phyloP scores from a whole-genome alignment of 2,797 vertebrate species.

The Leucoraja ocellata region DNA sequence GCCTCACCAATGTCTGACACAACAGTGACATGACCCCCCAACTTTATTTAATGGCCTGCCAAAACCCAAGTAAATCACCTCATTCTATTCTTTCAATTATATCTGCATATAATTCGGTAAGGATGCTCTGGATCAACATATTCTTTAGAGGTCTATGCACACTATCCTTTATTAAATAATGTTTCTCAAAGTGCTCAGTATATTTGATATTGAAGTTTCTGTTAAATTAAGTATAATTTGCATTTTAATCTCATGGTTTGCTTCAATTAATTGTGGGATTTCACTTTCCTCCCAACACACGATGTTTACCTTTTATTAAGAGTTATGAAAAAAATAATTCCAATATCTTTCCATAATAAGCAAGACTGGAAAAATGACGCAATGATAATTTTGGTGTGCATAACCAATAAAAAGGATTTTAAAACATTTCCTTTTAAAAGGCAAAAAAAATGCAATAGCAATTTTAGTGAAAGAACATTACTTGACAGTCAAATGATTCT shows the following conservation, averaged over 20 bases:
- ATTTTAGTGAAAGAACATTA: neutral
- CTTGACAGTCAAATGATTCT: conserved; percentile 30
- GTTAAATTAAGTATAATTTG: neutral
- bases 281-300: neutral
- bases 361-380: neutral
- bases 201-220: neutral
- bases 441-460: neutral
- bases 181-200: neutral
- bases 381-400: neutral
- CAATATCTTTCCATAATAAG: neutral
- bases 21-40: too few species aligned
- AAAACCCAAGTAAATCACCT: neutral
- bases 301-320: neutral
- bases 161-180: neutral
- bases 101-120: neutral
- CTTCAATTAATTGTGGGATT: neutral
- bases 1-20: too few species aligned
- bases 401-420: neutral
- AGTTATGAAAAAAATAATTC: neutral
- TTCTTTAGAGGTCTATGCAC: neutral
- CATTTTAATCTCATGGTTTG: neutral
- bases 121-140: neutral
- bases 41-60: neutral
- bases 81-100: neutral
- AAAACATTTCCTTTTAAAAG: neutral